These are phyloP conservation scores for Leptinotarsa peninsularis DNA, from an alignment of 2,888 invertebrate species.

Conservation along the genomic window DNA sequence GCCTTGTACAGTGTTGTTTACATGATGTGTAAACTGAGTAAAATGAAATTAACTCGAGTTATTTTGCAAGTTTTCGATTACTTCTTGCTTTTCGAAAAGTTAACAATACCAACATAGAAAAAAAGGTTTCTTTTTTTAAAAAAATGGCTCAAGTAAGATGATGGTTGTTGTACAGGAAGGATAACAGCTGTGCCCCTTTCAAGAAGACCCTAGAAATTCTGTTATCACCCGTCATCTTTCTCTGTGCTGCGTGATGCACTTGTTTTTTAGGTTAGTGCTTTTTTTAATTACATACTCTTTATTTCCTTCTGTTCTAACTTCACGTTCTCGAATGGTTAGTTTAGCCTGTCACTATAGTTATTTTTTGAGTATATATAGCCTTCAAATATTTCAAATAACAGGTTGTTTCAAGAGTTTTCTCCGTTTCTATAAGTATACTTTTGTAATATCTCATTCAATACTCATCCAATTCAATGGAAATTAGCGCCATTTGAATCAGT, in stretches of 20 bases:
- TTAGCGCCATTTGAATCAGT: too few species aligned
- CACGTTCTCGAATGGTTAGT: conserved; percentile 18
- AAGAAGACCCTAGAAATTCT: conserved; percentile 81
- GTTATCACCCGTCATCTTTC: conserved; percentile 82
- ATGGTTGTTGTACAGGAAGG: conserved; percentile 70
- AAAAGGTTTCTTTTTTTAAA: background rate
- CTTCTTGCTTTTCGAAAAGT: conserved; percentile 22
- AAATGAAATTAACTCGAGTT: too few species aligned
- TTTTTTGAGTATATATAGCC: too few species aligned
- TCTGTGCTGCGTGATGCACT: conserved; percentile 75
- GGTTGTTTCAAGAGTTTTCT: too few species aligned
- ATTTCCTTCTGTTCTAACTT: conserved; percentile 21
- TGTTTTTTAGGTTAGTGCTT: conserved; percentile 65
- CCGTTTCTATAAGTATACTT: too few species aligned
- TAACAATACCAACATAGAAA: conserved; percentile 10
- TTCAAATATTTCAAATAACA: too few species aligned
- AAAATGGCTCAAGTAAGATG: conserved; percentile 65
- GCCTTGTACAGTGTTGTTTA: too few species aligned
- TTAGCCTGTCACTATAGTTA: too few species aligned
- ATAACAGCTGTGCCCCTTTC: conserved; percentile 77
- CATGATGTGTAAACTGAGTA: too few species aligned
- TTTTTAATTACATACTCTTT: conserved; percentile 53
- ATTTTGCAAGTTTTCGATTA: too few species aligned
- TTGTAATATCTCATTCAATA: too few species aligned
- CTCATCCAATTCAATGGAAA: too few species aligned